Evolutionary conservation across 92 coral and sea anemone genomes (phyloP).

Genomic region (Umimayanthus kanabou): DNA sequence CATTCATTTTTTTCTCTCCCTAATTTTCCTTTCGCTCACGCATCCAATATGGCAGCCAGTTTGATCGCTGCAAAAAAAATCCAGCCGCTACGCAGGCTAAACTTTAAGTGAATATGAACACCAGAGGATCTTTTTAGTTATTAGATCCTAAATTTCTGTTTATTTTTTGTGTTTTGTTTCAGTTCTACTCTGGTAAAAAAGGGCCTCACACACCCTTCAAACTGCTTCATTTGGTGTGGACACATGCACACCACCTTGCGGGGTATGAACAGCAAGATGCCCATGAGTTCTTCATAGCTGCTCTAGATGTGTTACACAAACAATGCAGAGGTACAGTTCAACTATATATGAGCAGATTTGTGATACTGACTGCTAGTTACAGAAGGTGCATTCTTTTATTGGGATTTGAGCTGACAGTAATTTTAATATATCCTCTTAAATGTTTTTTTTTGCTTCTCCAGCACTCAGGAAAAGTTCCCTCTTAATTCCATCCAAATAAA

Average conservation of each 20-base stretch:
- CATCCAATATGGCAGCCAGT: too few relatives aligned
- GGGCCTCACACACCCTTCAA: constrained; percentile 94
- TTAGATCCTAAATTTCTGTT: constrained; percentile 57
- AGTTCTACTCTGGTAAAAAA: constrained; percentile 97
- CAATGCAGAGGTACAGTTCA: constrained; percentile 83
- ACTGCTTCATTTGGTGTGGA: constrained; percentile 95
- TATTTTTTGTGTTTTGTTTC: not conserved
- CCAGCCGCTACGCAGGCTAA: too few relatives aligned
- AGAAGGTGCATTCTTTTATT: not conserved
- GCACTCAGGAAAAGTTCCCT: too few relatives aligned
- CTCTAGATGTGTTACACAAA: constrained; percentile 90
- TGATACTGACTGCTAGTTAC: not conserved
- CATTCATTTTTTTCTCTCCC: too few relatives aligned
- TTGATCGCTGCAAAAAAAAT: too few relatives aligned
- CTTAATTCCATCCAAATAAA: too few relatives aligned
- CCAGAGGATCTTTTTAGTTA: too few relatives aligned
- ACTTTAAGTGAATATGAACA: too few relatives aligned
- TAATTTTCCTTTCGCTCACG: too few relatives aligned
- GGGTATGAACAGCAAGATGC: constrained; percentile 99
- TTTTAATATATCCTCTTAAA: too few relatives aligned
- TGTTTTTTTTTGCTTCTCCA: too few relatives aligned
- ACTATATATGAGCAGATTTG: not conserved
- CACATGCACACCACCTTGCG: constrained; percentile 96
- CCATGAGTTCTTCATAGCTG: constrained; percentile 98
- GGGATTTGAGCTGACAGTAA: too few relatives aligned